Evolutionary conservation across 2,888 invertebrate genomes (phyloP), one percentile per base, ranked within the genome.

Genomic region (Allolobophora icterica): DNA sequence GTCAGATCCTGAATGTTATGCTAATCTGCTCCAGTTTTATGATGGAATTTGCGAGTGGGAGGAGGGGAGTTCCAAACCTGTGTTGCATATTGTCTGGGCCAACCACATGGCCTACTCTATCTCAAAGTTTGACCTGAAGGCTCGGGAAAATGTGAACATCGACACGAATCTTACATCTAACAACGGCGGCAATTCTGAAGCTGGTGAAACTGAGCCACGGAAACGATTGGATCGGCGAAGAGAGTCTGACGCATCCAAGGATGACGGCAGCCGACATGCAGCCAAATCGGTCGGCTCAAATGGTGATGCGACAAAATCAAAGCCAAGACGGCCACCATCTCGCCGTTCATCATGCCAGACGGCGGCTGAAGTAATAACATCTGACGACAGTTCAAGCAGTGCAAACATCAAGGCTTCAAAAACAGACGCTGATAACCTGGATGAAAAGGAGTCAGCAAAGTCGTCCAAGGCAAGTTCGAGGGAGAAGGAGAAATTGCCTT

Each of bases 41-140:
- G 99, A 99, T 95, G 98, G 99, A 6, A 98, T 99, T 94, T 99
- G 99, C 95, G 97, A 98, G 94, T 99, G 99, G 99, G 99, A 99
- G 95, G 98, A 99, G 95, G 98, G 98, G 90, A 98, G 98, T 93
- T 97, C 97, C 93, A 99, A 98, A 4, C 98, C 99, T 0, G 98
- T 99, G 42, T 96, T 99, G 52, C 99, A 99, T 94, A 98, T 98
- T 93, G 98, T 98, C 8, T 99, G 99, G 99, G 98, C 98, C 0
- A 98, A 98, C 94, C 98, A 98, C 3, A 96, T 99, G 90, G 98
- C 98, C 1, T 98, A 97, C 94, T 98, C 98, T n/a, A 97, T 99
- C 94, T 97, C 98, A 0, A 98, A 96, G 93, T 96, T 96, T 35
- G 45, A 35, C 52, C 19, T 35, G 35, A n/a, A 58, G 33, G 42